Percentiles rank a stretch among this genome's conserved stretches.
These are phyloP conservation scores for Invenusta paracnida DNA, from an alignment of 2,888 invertebrate genomes.

Conservation along the genomic window DNA sequence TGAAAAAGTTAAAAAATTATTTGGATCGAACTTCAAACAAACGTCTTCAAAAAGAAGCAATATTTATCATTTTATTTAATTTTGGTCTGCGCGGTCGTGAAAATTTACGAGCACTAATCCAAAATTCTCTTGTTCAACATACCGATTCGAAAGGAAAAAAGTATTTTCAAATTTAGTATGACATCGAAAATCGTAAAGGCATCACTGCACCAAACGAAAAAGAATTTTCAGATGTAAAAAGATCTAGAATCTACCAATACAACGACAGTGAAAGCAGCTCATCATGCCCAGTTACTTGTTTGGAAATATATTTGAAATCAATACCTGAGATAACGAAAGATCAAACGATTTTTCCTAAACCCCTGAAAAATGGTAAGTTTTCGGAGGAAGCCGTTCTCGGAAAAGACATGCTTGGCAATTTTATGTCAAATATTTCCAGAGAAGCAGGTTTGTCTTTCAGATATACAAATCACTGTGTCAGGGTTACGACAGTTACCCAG, in stretches of 20 bases:
- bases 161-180: not conserved
- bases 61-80: not conserved
- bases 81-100: not conserved
- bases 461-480: not conserved
- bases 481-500: not conserved
- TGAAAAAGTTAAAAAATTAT: not conserved
- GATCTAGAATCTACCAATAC: not conserved
- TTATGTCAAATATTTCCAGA: not conserved
- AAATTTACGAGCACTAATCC: not conserved
- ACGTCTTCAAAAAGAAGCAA: not conserved
- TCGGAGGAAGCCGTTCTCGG: not conserved
- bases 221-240: not conserved
- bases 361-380: not conserved
- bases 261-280: not conserved
- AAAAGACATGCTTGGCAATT: not conserved
- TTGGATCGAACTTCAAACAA: not conserved
- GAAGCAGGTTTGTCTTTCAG: not conserved
- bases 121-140: not conserved
- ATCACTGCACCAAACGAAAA: not conserved
- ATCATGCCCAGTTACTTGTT: not conserved
- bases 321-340: not conserved
- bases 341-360: not conserved
- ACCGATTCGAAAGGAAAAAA: not conserved
- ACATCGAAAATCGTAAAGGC: not conserved
- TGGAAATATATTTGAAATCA: not conserved